Evolutionary conservation across 2,888 invertebrate genomes (phyloP), one percentile per base, ranked within the genome.

Genomic region (Tachina lurida): DNA sequence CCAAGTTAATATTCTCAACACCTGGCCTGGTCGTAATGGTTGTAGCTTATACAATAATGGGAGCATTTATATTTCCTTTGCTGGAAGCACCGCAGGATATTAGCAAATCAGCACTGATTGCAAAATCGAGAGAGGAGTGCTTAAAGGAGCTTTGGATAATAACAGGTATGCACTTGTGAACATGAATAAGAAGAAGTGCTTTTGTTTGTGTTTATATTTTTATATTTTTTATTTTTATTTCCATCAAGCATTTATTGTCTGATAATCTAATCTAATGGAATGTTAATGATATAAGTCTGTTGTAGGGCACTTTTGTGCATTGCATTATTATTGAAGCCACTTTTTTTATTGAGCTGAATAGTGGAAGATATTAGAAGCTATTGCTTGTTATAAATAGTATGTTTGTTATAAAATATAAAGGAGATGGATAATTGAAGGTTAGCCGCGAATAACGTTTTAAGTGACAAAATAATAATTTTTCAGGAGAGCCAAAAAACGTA

Each of bases 101-200:
- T 89, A 91, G 87, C 84, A 95, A 95, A 90, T 94, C 95, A 87
- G 94, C 95, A 1, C 94, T 94, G 52, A 95, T 95, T 87, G 94
- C 95, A 89, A 93, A 94, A 87, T 95, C 95, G 85, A 94, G 95
- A 45, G 95, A 95, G 89, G 95, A 95, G 91, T 96, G 96, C 88
- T 92, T 96, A 88, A 94, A 94, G 88, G 96, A 96, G 91, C 94
- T 96, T 15, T 96, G 96, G 96, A 95, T 95, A 87, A 96, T 96
- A 88, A 96, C 96, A 94, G 96, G 96, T 96, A 31, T 31, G 31
- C 4, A 90, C 93, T 71, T 58, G 41, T 39, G 71, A 41, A 39
- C n/a, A 17, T 52, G 3, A 41, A 58, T 13, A 15, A 7, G 41
- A 15, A n/a, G 10, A 15, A 7, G 15, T 52, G 31, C 31, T 9